Base-by-base conservation (phyloP, 2,113 vertebrate genomes). In the Serinus canaria region DNA sequence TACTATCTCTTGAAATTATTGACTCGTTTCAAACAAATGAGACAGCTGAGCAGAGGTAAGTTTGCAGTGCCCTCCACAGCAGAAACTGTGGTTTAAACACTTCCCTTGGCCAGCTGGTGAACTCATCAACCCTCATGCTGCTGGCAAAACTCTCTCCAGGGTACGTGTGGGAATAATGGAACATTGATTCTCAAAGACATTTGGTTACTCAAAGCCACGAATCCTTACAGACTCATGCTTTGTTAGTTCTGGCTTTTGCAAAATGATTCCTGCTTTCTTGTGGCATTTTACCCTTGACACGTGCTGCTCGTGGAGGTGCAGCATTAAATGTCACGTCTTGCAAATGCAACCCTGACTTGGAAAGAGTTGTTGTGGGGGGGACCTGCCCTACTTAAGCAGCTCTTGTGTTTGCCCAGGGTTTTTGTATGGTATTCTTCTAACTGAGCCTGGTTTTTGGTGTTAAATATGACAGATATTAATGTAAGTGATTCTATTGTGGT, bases 251-350 rank as follows among this genome's bases (percentile, higher is more conserved):
- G 73, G 47, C 83, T 84, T 89, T 78, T 47, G 23, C 73, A 72
- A 41, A 83, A 91, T 81, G 86, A 44, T 92, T 77, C 47, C 6
- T 93, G 89, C 66, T 78, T 93, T 78, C 90, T 68, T 84, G 83
- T 86, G 88, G 93, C 79, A 90, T 91, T 92, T 95, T 78, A 52
- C 43, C 62, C 0, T 0, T 67, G 73, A n/a, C 86, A 73, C 1
- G 16, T 66, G 82, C 64, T 95, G 60, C 30, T 90, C 25, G 3
- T 41, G 83, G 90, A 86, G 76, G 75, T 90, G 60, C 85, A 86
- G 72, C 75, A 33, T 49, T 94, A 95, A 89, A 95, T 93, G 92
- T 92, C 85, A 93, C 7, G 1, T 63, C 88, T 90, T 86, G 79
- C 68, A 90, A 72, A 81, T 84, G 21, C 68, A 68, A 39, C 49